Evolutionary conservation across 2,797 vertebrate genomes (phyloP).

Genomic region (Pseudotriccus pelzelni): DNA sequence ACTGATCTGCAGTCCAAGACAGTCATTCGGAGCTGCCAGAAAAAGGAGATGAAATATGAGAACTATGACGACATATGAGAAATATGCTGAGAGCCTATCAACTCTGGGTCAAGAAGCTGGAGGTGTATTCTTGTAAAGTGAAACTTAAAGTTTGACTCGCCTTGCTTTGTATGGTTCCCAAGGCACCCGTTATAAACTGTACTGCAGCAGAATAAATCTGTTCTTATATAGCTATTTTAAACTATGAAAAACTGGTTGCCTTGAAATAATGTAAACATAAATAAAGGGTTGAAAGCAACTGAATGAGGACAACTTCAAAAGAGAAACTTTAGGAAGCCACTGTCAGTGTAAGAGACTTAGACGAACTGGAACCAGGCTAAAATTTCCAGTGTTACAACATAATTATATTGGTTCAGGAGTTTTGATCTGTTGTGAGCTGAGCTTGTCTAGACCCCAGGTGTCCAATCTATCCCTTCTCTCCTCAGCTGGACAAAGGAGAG

Average conservation of each 20-base stretch:
- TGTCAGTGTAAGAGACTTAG: background rate
- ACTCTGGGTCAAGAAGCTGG: background rate
- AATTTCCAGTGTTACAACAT: background rate
- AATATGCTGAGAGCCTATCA: background rate
- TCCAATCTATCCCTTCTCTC: background rate
- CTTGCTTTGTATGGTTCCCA: background rate
- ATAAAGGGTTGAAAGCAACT: background rate
- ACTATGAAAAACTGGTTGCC: background rate
- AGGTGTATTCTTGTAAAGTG: background rate
- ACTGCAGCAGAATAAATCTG: background rate
- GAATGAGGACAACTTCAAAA: background rate
- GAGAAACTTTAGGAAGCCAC: background rate
- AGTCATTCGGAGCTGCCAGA: background rate
- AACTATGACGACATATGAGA: background rate
- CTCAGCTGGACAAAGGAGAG: background rate
- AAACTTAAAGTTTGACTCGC: background rate
- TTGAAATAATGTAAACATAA: constrained; percentile 12
- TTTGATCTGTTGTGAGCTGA: background rate
- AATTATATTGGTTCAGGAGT: background rate
- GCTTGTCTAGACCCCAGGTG: background rate
- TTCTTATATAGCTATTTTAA: background rate
- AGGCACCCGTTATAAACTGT: background rate
- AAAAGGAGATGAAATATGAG: background rate
- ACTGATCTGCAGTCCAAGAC: background rate
- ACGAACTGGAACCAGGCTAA: background rate